phyloP scores from a whole-genome alignment of 2,888 invertebrate species.

The Phaedon cochleariae region DNA sequence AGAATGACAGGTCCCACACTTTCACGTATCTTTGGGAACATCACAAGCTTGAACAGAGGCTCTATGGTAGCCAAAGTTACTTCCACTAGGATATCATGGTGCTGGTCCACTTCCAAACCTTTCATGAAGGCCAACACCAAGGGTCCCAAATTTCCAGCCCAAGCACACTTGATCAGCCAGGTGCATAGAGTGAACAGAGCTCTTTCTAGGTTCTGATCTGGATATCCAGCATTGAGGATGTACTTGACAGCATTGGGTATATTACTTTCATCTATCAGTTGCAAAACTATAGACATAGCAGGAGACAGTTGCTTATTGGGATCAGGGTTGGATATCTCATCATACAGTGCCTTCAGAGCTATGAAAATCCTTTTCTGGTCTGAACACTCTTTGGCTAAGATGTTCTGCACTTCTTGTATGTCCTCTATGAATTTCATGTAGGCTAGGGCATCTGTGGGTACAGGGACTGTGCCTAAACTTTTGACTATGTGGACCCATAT shows the following conservation, averaged over 20 bases:
- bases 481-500: slow-evolving; percentile 65
- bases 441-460: slow-evolving; percentile 52
- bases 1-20: slow-evolving; percentile 71
- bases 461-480: slow-evolving; percentile 64
- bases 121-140: slow-evolving; percentile 75
- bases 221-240: slow-evolving; percentile 57
- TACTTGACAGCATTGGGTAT: slow-evolving; percentile 61
- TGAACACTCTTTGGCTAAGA: slow-evolving; percentile 55
- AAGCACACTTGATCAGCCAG: slow-evolving; percentile 74
- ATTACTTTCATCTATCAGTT: slow-evolving; percentile 56
- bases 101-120: slow-evolving; percentile 63
- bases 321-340: slow-evolving; percentile 69
- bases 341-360: slow-evolving; percentile 69
- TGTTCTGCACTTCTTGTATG: slow-evolving; percentile 55
- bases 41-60: slow-evolving; percentile 67
- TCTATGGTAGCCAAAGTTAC: slow-evolving; percentile 71
- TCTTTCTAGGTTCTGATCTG: slow-evolving; percentile 67
- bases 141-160: slow-evolving; percentile 70
- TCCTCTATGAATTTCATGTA: slow-evolving; percentile 56
- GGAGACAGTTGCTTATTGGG: slow-evolving; percentile 64
- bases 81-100: slow-evolving; percentile 64
- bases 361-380: slow-evolving; percentile 65
- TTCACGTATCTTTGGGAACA: slow-evolving; percentile 66
- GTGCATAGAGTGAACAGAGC: slow-evolving; percentile 72
- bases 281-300: slow-evolving; percentile 69